Base-by-base conservation (phyloP, 2,888 invertebrate genomes). In the Harpalus rubripes region DNA sequence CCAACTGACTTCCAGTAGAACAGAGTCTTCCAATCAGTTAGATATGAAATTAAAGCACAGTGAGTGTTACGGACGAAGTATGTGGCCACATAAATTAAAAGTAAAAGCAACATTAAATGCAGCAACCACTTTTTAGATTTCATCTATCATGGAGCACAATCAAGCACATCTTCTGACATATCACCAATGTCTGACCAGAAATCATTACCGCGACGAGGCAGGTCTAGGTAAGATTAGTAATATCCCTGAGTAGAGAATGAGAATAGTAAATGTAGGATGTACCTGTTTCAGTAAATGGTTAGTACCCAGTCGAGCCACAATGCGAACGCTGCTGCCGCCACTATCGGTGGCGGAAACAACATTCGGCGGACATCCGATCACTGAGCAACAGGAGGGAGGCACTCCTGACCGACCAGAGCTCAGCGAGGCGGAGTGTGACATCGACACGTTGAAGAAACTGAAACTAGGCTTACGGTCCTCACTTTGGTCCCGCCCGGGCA, bases 141-240 rank as follows among this genome's bases (percentile, higher is more conserved):
- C 91, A 94, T 95, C 90, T 95, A 95, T 91, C 95, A 95, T 91
- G 95, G 95, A 90, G 94, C 95, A 90, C 94, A 94, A 90, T 95
- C 95, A 89, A 95, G 95, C 92, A 95, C 95, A 88, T 95, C 95
- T 87, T 95, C 95, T 90, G 95, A 95, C 92, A 93, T 95, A 90
- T 95, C 95, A 88, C 95, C 95, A 89, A 95, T 95, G 95, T 95
- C 95, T 89, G 95, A 95, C 91, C 95, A 95, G 91, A 95, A 95
- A 91, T 95, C 95, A 88, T 92, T 95, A 89, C 95, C 95, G 88
- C 93, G 95, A 90, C 93, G 95, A 91, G 94, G 93, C 91, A 93
- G 80, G 58, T 79, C 85, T 32, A 85, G 85, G 85, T 85, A 85
- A 18, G 56, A 12, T 5, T 63, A 22, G 12, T 16, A 16, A 59